These are phyloP conservation scores for Anagyrus pseudococci DNA, from an alignment of 2,888 invertebrate genomes.

Conservation along the genomic window DNA sequence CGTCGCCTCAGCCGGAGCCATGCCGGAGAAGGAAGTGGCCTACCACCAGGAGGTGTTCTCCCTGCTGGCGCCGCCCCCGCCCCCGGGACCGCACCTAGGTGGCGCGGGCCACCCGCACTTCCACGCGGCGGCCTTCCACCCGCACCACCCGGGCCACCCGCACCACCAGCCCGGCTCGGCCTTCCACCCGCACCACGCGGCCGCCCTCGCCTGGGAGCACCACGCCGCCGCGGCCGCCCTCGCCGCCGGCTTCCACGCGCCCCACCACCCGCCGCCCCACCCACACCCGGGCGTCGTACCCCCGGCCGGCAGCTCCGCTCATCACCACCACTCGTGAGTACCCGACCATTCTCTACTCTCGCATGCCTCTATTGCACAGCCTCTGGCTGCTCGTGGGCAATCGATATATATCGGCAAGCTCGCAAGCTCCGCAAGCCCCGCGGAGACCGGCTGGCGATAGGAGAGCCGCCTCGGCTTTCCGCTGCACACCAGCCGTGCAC, in stretches of 20 bases:
- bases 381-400: no score
- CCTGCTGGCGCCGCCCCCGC: conserved; percentile 58
- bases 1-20: no score
- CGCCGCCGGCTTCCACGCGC: conserved; percentile 69
- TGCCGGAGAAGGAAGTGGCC: conserved; percentile 69
- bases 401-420: conserved; percentile 1
- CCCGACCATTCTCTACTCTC: background rate
- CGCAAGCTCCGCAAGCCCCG: no score
- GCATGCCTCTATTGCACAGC: no score
- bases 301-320: conserved; percentile 64
- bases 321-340: conserved; percentile 53
- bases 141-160: conserved; percentile 60
- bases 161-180: conserved; percentile 62
- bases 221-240: conserved; percentile 72
- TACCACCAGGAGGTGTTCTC: conserved; percentile 66
- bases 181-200: conserved; percentile 58
- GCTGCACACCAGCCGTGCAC: no score
- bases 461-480: no score
- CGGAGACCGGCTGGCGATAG: no score
- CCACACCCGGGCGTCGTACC: conserved; percentile 55
- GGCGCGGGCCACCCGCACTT: conserved; percentile 59
- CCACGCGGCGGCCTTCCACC: conserved; percentile 49
- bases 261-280: conserved; percentile 62
- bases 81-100: conserved; percentile 56
- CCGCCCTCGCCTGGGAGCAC: conserved; percentile 66